Evolutionary conservation across 2,888 invertebrate genomes (phyloP).

Genomic region (Sycophila texana): DNA sequence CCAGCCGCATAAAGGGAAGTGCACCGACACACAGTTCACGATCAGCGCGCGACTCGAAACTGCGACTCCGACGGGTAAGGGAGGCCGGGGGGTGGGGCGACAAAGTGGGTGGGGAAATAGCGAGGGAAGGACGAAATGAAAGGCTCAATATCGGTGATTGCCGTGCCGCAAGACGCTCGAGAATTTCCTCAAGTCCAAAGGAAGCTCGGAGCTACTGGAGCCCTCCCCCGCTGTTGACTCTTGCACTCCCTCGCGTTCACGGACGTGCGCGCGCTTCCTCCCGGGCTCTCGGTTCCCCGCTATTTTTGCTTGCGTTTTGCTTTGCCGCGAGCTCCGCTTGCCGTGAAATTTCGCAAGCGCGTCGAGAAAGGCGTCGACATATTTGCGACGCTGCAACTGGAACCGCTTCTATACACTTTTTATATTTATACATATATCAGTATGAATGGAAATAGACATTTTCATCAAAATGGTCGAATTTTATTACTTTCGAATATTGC

Average conservation of each 20-base stretch:
- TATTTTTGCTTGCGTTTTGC: slow-evolving; percentile 1
- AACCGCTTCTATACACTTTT: too few species aligned
- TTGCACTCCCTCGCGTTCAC: slow-evolving; percentile 47
- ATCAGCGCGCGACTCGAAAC: slow-evolving; percentile 1
- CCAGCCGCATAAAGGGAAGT: slow-evolving; percentile 32
- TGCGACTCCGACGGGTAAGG: background rate
- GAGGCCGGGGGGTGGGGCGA: background rate
- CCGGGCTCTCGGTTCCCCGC: background rate
- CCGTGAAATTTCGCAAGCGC: background rate
- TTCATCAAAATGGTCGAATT: too few species aligned
- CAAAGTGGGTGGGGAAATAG: background rate
- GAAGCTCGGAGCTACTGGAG: slow-evolving; percentile 63
- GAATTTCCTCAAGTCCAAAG: slow-evolving; percentile 64
- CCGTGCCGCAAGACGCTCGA: slow-evolving; percentile 70
- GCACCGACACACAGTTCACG: slow-evolving; percentile 28
- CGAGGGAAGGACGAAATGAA: slow-evolving; percentile 72
- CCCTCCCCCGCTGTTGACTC: slow-evolving; percentile 61
- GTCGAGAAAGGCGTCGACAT: too few species aligned
- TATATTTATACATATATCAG: too few species aligned
- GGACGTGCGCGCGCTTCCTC: slow-evolving; percentile 19
- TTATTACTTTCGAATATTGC: too few species aligned
- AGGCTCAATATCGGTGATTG: slow-evolving; percentile 76
- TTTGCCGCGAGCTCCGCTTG: background rate
- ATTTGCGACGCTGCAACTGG: too few species aligned
- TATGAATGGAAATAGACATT: too few species aligned